Percentiles rank a stretch among this genome's conserved stretches.
These are phyloP conservation scores for Lasioglossum morio DNA, from an alignment of 2,888 invertebrate genomes.

Conservation along the genomic window DNA sequence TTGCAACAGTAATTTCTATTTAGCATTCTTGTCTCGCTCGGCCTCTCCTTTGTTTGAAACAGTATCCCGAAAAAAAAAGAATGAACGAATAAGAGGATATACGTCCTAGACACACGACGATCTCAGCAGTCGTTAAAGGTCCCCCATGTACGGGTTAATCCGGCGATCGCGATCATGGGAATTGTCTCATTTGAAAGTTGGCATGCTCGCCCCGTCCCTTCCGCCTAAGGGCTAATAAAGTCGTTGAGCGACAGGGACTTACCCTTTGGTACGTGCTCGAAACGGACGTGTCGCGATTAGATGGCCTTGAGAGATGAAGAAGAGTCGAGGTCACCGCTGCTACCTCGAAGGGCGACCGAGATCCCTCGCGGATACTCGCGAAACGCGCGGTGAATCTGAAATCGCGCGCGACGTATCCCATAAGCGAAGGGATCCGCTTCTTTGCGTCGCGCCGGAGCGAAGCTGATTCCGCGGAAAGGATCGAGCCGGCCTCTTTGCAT, in stretches of 20 bases:
- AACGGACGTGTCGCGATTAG: slow-evolving; percentile 63
- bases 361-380: slow-evolving; percentile 56
- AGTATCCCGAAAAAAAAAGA: not conserved
- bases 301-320: slow-evolving; percentile 81
- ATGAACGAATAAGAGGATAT: not conserved
- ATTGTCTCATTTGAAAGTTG: slow-evolving; percentile 74
- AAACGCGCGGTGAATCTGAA: slow-evolving; percentile 76
- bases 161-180: slow-evolving; percentile 66
- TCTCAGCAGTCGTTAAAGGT: not conserved
- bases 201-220: slow-evolving; percentile 21
- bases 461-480: slow-evolving; percentile 26
- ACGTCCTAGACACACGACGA: not conserved
- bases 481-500: slow-evolving; percentile 13
- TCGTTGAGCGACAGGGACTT: slow-evolving; percentile 74
- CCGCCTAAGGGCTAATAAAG: slow-evolving; percentile 75
- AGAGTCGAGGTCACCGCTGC: slow-evolving; percentile 76
- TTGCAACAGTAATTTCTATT: not conserved
- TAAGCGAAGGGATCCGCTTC: not conserved
- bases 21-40: not conserved
- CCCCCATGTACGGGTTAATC: slow-evolving; percentile 55
- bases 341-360: slow-evolving; percentile 73
- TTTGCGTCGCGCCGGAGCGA: not conserved
- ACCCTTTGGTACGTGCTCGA: slow-evolving; percentile 46
- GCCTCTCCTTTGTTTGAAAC: not conserved
- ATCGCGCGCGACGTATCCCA: slow-evolving; percentile 49